phyloP scores from a whole-genome alignment of 2,113 vertebrate species.

The Bos taurus region DNA sequence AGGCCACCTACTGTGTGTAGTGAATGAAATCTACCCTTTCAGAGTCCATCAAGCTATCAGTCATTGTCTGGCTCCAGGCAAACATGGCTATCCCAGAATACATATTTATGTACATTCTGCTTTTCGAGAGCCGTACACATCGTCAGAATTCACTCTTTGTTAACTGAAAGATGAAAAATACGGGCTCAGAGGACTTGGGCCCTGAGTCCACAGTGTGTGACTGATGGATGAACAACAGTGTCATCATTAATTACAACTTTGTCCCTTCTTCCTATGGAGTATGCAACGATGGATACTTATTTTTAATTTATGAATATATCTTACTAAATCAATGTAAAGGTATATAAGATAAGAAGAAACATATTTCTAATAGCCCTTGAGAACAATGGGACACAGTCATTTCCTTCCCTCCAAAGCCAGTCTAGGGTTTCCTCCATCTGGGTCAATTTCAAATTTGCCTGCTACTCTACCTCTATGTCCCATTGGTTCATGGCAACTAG shows the following conservation, averaged over 20 bases:
- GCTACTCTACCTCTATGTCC: background rate
- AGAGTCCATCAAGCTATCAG: background rate
- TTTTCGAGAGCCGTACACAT: background rate
- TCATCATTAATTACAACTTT: background rate
- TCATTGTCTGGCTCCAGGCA: background rate
- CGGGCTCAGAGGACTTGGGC: background rate
- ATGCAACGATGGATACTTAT: background rate
- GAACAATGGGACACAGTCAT: background rate
- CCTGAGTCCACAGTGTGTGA: background rate
- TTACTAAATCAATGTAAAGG: background rate
- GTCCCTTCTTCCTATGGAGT: background rate
- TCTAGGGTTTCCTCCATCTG: background rate
- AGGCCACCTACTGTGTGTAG: background rate
- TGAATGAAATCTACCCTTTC: background rate
- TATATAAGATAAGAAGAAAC: background rate
- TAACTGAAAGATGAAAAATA: background rate
- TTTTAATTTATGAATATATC: conserved; percentile 10
- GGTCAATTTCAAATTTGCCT: background rate
- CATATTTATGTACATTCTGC: background rate
- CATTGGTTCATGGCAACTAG: background rate
- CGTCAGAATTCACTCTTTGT: background rate
- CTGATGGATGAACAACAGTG: background rate
- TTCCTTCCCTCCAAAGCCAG: background rate
- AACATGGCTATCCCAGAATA: background rate
- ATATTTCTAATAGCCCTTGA: background rate